phyloP scores from a whole-genome alignment of 2,888 invertebrate species.

The Villa cingulata region DNA sequence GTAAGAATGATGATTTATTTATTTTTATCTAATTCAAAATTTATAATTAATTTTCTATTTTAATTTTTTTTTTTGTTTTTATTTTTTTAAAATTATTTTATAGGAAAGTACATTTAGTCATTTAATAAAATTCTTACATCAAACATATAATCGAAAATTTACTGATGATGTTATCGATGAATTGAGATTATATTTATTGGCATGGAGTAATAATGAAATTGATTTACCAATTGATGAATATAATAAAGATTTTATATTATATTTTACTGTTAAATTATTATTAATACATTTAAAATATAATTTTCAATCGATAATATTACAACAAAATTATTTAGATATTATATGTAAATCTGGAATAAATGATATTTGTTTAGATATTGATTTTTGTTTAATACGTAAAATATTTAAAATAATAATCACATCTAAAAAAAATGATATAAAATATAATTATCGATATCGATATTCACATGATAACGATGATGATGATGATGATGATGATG shows the following conservation, averaged over 20 bases:
- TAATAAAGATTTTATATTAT: constrained; percentile 40
- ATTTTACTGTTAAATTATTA: constrained; percentile 44
- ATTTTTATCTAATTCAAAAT: background rate
- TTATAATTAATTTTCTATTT: background rate
- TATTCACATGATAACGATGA: no score
- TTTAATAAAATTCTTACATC: constrained; percentile 45
- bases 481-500: no score
- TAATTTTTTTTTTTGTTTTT: background rate
- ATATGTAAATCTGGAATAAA: constrained; percentile 44
- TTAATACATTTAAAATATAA: constrained; percentile 45
- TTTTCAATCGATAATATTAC: constrained; percentile 49
- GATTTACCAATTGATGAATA: constrained; percentile 30
- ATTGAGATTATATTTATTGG: constrained; percentile 24
- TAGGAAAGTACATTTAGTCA: constrained; percentile 50
- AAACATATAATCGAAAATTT: constrained; percentile 39
- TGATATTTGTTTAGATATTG: constrained; percentile 38
- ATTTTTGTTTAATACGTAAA: constrained; percentile 37
- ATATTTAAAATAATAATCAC: constrained; percentile 42
- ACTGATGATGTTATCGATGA: constrained; percentile 37
- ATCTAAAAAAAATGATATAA: background rate
- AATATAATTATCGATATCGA: background rate
- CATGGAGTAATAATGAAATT: constrained; percentile 28
- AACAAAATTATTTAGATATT: constrained; percentile 47
- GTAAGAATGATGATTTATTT: no score
- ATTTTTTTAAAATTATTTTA: constrained; percentile 29